Evolutionary conservation across 2,113 vertebrate species (phyloP), one percentile per base, ranked within the genome.

Genomic region (Prochilodus magdalenae): DNA sequence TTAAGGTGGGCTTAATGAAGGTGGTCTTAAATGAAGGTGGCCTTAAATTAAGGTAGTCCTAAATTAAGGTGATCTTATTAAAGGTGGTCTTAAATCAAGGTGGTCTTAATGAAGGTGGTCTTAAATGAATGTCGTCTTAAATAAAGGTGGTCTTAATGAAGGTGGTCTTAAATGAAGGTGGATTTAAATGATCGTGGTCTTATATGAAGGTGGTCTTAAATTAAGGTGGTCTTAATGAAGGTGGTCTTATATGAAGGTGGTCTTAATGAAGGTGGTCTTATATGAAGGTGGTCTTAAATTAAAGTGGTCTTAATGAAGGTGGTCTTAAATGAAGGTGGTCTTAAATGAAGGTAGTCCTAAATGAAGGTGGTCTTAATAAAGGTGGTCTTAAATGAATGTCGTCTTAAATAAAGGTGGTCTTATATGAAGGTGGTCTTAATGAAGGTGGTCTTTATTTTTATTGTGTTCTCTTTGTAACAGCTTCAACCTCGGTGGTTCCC

Each of bases 401-500:
- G 24, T 18, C 1, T 29, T 77, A 7, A 7, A 36, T 36, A 7
- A 36, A 36, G 3, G 83, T 60, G 67, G 36, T 71, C 4, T 44
- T 36, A 7, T 3, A 36, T 36, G 36, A 36, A 36, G 3, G 83
- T 60, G 67, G 36, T 71, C 4, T 44, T 24, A 33, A n/a, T n/a
- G n/a, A n/a, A n/a, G n/a, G n/a, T 47, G 22, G 24, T 18, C 1
- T 29, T 77, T 75, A 44, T n/a, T 84, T 80, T 72, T 55, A 69
- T 1, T 47, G n/a, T 70, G 15, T 22, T 84, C 80, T 71, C 53
- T 71, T 1, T n/a, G n/a, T 55, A 63, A 0, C 91, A 98, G 97
- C 94, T 0, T 92, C 96, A 22, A 96, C 97, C 0, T 91, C 96
- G 0, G 96, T 97, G 55, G 95, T 99, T 36, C 98, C 98, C 8